These are phyloP conservation scores for Athalia circularis DNA, from an alignment of 2,888 invertebrate genomes.

Conservation along the genomic window DNA sequence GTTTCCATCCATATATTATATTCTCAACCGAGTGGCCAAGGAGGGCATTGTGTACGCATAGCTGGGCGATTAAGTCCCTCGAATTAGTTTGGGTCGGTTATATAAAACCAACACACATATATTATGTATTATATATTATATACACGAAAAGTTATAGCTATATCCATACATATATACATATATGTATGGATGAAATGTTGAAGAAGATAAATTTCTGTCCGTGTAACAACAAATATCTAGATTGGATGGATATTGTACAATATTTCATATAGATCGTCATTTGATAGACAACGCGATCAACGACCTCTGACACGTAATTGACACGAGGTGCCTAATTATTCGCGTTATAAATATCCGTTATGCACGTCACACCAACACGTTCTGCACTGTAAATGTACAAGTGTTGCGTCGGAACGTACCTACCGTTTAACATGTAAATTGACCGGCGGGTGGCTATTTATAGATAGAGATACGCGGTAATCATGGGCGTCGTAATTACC, in stretches of 20 bases:
- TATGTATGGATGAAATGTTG: neutral
- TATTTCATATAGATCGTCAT: neutral
- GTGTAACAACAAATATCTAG: too few species aligned
- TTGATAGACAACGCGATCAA: slow-evolving; percentile 6
- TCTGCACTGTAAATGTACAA: neutral
- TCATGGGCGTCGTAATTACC: slow-evolving; percentile 58
- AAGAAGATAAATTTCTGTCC: slow-evolving; percentile 36
- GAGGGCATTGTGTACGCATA: slow-evolving; percentile 65
- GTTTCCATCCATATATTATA: neutral
- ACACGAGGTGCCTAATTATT: neutral
- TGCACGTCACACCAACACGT: too few species aligned
- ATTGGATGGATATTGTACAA: too few species aligned
- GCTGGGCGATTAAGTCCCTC: slow-evolving; percentile 63
- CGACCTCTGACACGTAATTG: slow-evolving; percentile 31
- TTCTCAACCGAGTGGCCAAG: slow-evolving; percentile 58
- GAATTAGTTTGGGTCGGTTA: slow-evolving; percentile 43
- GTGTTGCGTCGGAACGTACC: slow-evolving; percentile 5
- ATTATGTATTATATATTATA: neutral
- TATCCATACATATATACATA: neutral
- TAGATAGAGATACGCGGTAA: slow-evolving; percentile 45
- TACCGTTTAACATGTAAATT: slow-evolving; percentile 60
- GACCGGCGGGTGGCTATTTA: slow-evolving; percentile 52
- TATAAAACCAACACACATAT: neutral
- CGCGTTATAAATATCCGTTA: neutral
- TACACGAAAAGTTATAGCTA: too few species aligned